Evolutionary conservation across 2,888 invertebrate genomes (phyloP).

Genomic region (Pandemis heparana): DNA sequence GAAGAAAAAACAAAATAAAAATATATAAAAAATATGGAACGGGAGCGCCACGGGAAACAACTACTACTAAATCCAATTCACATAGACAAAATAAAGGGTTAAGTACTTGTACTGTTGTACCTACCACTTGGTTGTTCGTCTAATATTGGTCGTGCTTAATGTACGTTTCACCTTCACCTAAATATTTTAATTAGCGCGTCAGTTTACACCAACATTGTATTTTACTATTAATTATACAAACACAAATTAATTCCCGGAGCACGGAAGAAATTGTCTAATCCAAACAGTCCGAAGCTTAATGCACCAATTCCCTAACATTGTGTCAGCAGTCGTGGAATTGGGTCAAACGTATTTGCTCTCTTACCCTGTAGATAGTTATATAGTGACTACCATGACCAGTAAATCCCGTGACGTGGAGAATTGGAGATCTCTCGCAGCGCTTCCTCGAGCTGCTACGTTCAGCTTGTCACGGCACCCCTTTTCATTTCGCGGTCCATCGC

Average conservation of each 20-base stretch:
- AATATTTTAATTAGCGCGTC: neutral
- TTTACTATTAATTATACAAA: neutral
- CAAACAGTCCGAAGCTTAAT: conserved; percentile 11
- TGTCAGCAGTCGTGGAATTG: conserved; percentile 36
- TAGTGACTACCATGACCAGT: conserved; percentile 16
- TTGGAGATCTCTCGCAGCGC: conserved; percentile 25
- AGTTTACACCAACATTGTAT: neutral
- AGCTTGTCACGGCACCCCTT: conserved; percentile 22
- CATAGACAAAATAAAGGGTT: no score
- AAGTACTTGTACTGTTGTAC: no score
- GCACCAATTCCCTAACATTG: conserved; percentile 34
- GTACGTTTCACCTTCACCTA: neutral
- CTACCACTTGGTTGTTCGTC: no score
- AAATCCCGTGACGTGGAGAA: conserved; percentile 30
- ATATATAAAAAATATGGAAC: no score
- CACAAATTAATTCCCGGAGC: neutral
- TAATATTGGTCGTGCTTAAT: no score
- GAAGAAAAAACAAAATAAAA: no score
- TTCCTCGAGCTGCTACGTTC: conserved; percentile 12
- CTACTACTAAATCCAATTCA: no score
- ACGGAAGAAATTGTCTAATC: conserved; percentile 11
- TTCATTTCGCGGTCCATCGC: conserved; percentile 40
- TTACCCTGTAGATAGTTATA: conserved; percentile 2
- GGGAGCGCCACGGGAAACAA: no score
- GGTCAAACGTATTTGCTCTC: conserved; percentile 39